These are phyloP conservation scores for Craniophora ligustri DNA, from an alignment of 2,888 invertebrate species.

Conservation along the genomic window DNA sequence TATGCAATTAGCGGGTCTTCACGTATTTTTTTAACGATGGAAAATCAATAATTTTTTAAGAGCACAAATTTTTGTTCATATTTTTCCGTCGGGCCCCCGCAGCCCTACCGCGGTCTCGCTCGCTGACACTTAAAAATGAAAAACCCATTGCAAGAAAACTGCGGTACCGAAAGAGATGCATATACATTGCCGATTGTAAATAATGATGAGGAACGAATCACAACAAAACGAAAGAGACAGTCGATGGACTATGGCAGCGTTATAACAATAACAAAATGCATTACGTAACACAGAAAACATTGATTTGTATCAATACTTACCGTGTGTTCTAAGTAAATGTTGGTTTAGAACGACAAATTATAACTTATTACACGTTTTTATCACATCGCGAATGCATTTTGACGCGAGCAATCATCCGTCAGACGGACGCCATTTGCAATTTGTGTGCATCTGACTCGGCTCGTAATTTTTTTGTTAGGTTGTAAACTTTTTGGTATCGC, in stretches of 20 bases:
- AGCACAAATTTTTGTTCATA: slow-evolving; percentile 84
- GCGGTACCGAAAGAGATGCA: slow-evolving; percentile 78
- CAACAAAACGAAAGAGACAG: slow-evolving; percentile 83
- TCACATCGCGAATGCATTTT: slow-evolving; percentile 78
- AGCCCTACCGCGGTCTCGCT: slow-evolving; percentile 76
- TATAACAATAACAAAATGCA: slow-evolving; percentile 72
- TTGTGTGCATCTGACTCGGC: slow-evolving; percentile 49
- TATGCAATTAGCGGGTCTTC: slow-evolving; percentile 76
- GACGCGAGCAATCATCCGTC: slow-evolving; percentile 75
- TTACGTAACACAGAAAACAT: slow-evolving; percentile 66
- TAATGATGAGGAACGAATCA: slow-evolving; percentile 83
- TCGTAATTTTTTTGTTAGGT: slow-evolving; percentile 40
- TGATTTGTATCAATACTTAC: slow-evolving; percentile 57
- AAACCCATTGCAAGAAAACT: slow-evolving; percentile 84
- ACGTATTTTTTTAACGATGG: slow-evolving; percentile 81
- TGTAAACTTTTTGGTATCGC: slow-evolving; percentile 11
- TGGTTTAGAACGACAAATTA: slow-evolving; percentile 52
- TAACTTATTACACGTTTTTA: slow-evolving; percentile 62
- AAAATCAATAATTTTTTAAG: slow-evolving; percentile 88
- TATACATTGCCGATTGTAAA: slow-evolving; percentile 83
- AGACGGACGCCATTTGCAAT: slow-evolving; percentile 83
- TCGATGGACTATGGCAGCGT: slow-evolving; percentile 66
- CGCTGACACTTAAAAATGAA: slow-evolving; percentile 83
- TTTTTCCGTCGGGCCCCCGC: slow-evolving; percentile 81
- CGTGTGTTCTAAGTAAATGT: slow-evolving; percentile 55